Evolutionary conservation across 1,140 invertebrate species (phyloP).

Genomic region (Apocrypta bakeri): DNA sequence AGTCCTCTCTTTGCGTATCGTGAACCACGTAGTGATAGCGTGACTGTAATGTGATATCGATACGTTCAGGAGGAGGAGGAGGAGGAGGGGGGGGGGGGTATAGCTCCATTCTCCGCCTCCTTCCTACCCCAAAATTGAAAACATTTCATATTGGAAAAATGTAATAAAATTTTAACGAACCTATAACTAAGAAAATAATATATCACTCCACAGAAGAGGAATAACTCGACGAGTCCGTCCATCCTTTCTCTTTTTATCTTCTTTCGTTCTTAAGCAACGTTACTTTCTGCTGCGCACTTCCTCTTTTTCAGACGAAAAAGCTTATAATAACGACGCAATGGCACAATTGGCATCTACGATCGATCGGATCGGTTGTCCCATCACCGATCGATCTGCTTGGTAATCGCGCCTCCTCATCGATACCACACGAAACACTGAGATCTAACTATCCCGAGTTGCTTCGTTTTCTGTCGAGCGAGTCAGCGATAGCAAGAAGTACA

Average conservation of each 20-base stretch:
- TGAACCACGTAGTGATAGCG: too few species aligned
- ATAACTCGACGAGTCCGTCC: conserved; percentile 70
- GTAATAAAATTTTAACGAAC: conserved; percentile 57
- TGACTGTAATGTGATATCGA: too few species aligned
- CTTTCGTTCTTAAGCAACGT: background rate
- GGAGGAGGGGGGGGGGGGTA: too few species aligned
- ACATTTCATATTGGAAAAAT: too few species aligned
- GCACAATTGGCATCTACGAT: background rate
- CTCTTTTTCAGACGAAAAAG: background rate
- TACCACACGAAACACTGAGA: background rate
- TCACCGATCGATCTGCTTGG: background rate
- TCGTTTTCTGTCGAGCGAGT: background rate
- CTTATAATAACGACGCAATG: background rate
- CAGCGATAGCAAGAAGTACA: too few species aligned
- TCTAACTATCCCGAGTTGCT: background rate
- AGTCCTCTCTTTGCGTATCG: too few species aligned
- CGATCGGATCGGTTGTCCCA: background rate
- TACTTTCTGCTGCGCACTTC: background rate
- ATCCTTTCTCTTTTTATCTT: conserved; percentile 50
- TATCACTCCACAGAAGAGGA: conserved; percentile 69
- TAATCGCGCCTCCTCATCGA: background rate
- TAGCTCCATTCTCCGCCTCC: too few species aligned
- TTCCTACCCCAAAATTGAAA: too few species aligned
- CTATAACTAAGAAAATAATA: conserved; percentile 71
- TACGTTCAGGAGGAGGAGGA: too few species aligned